A percentile compares a stretch with the other conserved stretches of the same genome.
Conservation (phyloP, 1,140 invertebrate genomes). For the Copidosoma floridanum region DNA sequence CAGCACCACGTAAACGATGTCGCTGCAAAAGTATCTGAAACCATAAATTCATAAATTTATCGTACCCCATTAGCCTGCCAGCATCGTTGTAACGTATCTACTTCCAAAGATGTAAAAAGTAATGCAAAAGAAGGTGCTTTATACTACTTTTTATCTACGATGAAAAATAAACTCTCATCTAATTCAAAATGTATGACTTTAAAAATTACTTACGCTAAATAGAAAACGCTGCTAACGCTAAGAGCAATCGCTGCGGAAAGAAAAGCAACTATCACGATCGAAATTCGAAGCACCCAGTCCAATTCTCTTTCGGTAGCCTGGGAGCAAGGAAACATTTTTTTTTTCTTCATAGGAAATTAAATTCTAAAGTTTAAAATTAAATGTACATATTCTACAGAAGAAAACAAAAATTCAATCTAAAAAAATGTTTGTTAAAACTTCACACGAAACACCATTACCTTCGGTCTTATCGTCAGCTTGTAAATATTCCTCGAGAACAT, state of each 20-base stretch:
- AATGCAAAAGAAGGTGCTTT: constrained; percentile 9
- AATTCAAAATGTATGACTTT: too few species aligned
- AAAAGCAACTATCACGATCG: constrained; percentile 68
- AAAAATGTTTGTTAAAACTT: neutral
- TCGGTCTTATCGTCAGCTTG: constrained; percentile 68
- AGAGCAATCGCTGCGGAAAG: constrained; percentile 72
- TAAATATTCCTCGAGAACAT: constrained; percentile 84
- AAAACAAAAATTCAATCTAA: neutral
- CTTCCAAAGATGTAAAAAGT: neutral
- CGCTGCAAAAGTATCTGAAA: constrained; percentile 68
- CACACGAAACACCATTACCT: constrained; percentile 57
- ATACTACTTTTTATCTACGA: neutral
- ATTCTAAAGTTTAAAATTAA: too few species aligned
- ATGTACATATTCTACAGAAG: too few species aligned
- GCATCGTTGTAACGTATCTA: too few species aligned
- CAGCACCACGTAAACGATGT: constrained; percentile 78
- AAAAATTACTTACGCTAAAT: constrained; percentile 68
- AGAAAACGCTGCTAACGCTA: constrained; percentile 74
- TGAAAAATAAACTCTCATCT: neutral
- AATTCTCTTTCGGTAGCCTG: constrained; percentile 74
- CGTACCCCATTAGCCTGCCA: neutral
- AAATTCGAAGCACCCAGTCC: constrained; percentile 70
- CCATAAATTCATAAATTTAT: neutral
- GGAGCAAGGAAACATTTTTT: constrained; percentile 28
- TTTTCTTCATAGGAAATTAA: too few species aligned